Base-by-base conservation (phyloP, 2,797 vertebrate genomes). In the Eleutherodactylus coqui region DNA sequence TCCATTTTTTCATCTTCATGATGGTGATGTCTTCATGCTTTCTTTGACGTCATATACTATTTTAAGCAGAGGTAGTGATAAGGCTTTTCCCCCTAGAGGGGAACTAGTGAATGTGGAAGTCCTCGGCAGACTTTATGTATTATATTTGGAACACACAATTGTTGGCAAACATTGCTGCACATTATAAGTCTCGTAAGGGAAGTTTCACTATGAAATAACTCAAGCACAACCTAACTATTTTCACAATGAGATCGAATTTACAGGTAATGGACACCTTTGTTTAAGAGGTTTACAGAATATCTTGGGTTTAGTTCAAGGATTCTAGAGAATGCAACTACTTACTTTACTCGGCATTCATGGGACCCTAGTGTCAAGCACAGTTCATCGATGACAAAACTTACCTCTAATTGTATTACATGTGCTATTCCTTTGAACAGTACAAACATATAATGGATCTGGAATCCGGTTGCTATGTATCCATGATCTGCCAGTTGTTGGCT, bases 11-110 rank as follows among this genome's bases (percentile, higher is more conserved):
- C 60, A 75, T 76, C 60, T 24, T 60, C 19, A 27, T 51, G n/a
- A 24, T 38, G 55, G 34, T 27, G 27, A 27, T 34, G 45, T 51
- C 10, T n/a, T 45, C 55, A 43, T 5, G 62, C 6, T 45, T 78
- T 70, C 29, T 43, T 41, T 83, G 38, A 83, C 67, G 80, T 83
- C 62, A 83, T 21, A 17, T 45, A 32, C 75, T 87, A 81, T 82
- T 82, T 80, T 73, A 49, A 79, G 64, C 38, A 6, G 13, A 43
- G 76, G 32, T 32, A 32, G 58, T 38, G 38, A 9, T 10, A n/a
- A 29, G 43, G 19, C 29, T 55, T 29, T 76, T 45, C 5, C 32
- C 45, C 36, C 5, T 58, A 73, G 45, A 34, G 19, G 67, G 47
- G 41, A 73, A 24, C 38, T 5, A 32, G 6, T 21, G n/a, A 45